Evolutionary conservation across 1,140 invertebrate species (phyloP), one percentile per base, ranked within the genome.

Genomic region (Drosophila asahinai): DNA sequence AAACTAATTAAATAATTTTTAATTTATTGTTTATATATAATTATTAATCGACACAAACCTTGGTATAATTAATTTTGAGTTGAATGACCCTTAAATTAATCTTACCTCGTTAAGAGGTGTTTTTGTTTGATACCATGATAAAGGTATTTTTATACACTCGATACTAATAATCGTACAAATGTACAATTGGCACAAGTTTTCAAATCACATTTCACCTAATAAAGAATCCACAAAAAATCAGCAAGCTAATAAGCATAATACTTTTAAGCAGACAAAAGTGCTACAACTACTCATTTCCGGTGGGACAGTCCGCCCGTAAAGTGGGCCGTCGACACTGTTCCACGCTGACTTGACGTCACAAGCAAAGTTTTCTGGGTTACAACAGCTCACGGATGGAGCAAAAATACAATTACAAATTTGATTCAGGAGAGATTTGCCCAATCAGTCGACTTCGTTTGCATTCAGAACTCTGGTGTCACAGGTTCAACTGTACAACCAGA

Each of bases 281-380:
- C 47, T 52, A 64, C 49, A 74, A 68, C 42, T 62, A 64, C 48
- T 36, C 43, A 49, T 79, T 79, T 83, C 80, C 80, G 80, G 75
- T 79, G 71, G 45, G 40, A 48, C 51, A 42, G 33, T 65, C 51
- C 40, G 47, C 40, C 62, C 40, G 62, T 48, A 61, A 83, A 84
- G 81, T 84, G 81, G 81, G 81, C 45, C 77, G 77, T 40, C 65
- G 66, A 72, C 77, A 80, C 71, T 63, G 72, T 77, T 83, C 57
- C 65, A 59, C 57, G 64, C 55, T 43, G 55, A 75, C 65, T 75
- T 83, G 66, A 80, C 81, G 77, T 83, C 81, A 83, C 62, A 62
- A 63, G 65, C 54, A 82, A 79, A 57, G 33, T 40, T 80, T 64
- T 83, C 43, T 80, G 59, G 59, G 66, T 77, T 84, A 75, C 57